phyloP scores from a whole-genome alignment of 2,888 invertebrate species.

The Aphrophora alni region DNA sequence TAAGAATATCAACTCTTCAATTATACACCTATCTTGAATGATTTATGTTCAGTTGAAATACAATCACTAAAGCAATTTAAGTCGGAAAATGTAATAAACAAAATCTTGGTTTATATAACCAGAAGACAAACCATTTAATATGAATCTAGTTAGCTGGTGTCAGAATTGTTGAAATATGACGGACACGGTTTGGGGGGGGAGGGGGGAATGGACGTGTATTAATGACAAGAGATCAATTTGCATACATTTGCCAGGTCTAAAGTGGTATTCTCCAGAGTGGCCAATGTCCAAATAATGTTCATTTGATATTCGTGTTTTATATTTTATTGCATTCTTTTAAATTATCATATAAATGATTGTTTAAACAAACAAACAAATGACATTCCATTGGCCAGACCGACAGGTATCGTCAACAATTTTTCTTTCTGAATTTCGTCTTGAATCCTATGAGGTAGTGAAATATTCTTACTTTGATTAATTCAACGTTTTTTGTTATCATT shows the following conservation, averaged over 20 bases:
- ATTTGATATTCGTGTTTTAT: not conserved
- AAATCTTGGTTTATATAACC: not conserved
- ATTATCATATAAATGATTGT: not conserved
- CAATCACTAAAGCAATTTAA: no score
- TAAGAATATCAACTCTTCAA: no score
- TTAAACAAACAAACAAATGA: not conserved
- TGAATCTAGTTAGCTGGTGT: not conserved
- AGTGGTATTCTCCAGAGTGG: not conserved
- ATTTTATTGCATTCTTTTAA: not conserved
- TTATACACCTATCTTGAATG: no score
- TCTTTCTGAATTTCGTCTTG: no score
- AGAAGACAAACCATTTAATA: not conserved
- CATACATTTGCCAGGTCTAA: not conserved
- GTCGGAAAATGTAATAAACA: not conserved
- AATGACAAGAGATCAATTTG: not conserved
- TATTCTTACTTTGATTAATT: no score
- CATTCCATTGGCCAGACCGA: not conserved
- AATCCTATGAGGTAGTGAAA: no score
- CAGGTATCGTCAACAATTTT: no score
- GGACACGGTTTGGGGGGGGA: not conserved
- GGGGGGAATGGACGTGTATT: not conserved
- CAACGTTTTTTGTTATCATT: no score
- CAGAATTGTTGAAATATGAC: not conserved
- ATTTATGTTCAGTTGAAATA: no score
- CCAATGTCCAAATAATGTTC: constrained; percentile 2